These are phyloP conservation scores for Dastarcus helophoroides DNA, from an alignment of 2,888 invertebrate genomes.

Conservation along the genomic window DNA sequence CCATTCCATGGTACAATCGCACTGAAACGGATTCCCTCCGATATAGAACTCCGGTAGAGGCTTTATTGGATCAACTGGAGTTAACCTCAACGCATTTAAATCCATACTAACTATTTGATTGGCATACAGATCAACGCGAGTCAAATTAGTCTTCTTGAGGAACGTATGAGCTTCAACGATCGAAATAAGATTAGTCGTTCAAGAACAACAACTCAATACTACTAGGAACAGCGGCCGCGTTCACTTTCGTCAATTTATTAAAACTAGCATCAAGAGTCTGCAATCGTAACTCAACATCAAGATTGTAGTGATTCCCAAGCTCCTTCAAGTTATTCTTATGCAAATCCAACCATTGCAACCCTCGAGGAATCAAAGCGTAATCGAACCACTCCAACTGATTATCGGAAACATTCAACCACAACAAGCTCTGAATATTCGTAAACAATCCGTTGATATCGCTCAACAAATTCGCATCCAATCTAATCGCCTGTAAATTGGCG, in stretches of 20 bases:
- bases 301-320: conserved; percentile 61
- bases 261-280: conserved; percentile 85
- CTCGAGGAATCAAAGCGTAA: conserved; percentile 70
- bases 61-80: conserved; percentile 64
- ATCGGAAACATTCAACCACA: conserved; percentile 86
- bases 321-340: conserved; percentile 76
- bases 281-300: conserved; percentile 60
- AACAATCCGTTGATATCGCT: conserved; percentile 75
- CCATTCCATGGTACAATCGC: conserved; percentile 95
- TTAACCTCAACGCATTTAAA: conserved; percentile 73
- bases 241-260: conserved; percentile 71
- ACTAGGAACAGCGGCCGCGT: conserved; percentile 66
- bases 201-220: conserved; percentile 76
- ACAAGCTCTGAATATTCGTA: conserved; percentile 66
- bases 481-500: conserved; percentile 70
- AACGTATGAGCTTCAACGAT: conserved; percentile 82
- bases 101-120: conserved; percentile 86
- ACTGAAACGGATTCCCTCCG: conserved; percentile 87
- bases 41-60: conserved; percentile 83
- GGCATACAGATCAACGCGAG: conserved; percentile 83
- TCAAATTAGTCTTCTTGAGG: conserved; percentile 77
- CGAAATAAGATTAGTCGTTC: conserved; percentile 79
- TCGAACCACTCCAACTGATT: conserved; percentile 84
- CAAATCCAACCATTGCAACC: conserved; percentile 79
- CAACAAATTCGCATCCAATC: conserved; percentile 75